Percentiles rank a stretch among this genome's conserved stretches.
These are phyloP conservation scores for Bursaphelenchus mucronatus DNA, from an alignment of 1,140 invertebrate species.

Conservation along the genomic window DNA sequence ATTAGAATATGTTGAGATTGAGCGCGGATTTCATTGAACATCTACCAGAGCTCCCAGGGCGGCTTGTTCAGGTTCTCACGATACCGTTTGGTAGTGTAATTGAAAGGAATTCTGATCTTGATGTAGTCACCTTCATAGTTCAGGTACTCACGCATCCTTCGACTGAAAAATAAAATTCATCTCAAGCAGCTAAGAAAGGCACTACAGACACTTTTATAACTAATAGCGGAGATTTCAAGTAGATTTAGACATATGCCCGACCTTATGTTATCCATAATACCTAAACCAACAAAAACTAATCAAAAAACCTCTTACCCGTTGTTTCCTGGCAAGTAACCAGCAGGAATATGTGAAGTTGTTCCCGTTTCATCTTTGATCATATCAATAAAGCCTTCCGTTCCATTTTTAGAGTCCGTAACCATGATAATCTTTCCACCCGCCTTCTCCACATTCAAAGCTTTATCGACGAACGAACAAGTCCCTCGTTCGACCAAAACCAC, in stretches of 20 bases:
- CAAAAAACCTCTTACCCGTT: slow-evolving; percentile 35
- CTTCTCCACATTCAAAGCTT: slow-evolving; percentile 43
- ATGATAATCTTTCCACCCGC: slow-evolving; percentile 46
- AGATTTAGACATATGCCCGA: too few relatives aligned
- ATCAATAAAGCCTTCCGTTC: slow-evolving; percentile 51
- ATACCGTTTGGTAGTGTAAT: slow-evolving; percentile 45
- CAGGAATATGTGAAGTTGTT: slow-evolving; percentile 40
- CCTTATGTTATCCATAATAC: not conserved
- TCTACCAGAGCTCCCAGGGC: slow-evolving; percentile 56
- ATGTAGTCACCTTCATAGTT: slow-evolving; percentile 41
- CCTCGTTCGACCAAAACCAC: slow-evolving; percentile 50
- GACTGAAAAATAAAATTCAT: slow-evolving; percentile 33
- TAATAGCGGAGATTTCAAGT: too few relatives aligned
- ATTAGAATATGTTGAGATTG: too few relatives aligned
- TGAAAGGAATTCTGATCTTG: slow-evolving; percentile 45
- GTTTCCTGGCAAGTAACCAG: slow-evolving; percentile 47
- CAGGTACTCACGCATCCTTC: slow-evolving; percentile 42
- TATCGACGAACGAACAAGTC: slow-evolving; percentile 53
- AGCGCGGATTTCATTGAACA: not conserved
- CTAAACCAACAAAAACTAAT: slow-evolving; percentile 12
- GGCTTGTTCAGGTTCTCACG: slow-evolving; percentile 47
- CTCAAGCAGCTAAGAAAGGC: not conserved
- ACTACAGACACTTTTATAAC: too few relatives aligned
- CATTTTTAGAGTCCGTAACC: slow-evolving; percentile 46
- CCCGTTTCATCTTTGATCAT: slow-evolving; percentile 49